phyloP scores from a whole-genome alignment of 2,113 vertebrate genomes.

The Falcunculus frontatus region DNA sequence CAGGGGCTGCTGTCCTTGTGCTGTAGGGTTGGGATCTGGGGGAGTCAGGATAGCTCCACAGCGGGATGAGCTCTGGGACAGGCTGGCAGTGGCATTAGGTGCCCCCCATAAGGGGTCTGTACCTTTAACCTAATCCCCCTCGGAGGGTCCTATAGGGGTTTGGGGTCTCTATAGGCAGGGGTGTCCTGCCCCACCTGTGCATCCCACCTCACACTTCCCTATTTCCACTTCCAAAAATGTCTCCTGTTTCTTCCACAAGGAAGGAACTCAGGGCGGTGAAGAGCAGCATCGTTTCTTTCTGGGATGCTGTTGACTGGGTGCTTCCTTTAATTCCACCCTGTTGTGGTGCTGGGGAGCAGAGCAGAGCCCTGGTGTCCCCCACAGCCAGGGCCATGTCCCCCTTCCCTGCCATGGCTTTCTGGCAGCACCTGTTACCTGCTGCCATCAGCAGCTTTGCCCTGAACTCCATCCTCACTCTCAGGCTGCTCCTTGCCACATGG shows the following conservation, averaged over 20 bases:
- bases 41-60: neutral
- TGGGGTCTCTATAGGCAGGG: neutral
- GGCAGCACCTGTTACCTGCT: neutral
- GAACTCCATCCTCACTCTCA: neutral
- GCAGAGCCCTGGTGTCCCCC: neutral
- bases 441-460: neutral
- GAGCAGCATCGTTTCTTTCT: neutral
- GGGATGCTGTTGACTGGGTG: neutral
- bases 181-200: neutral
- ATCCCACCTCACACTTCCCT: accelerated
- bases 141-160: neutral
- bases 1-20: neutral
- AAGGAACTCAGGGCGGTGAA: neutral
- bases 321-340: accelerated
- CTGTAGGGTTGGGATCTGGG: neutral
- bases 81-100: neutral
- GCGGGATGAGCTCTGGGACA: neutral
- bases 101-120: neutral
- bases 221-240: neutral
- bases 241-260: accelerated
- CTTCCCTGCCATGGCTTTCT: accelerated
- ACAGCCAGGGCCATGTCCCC: accelerated
- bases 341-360: neutral
- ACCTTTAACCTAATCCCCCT: neutral
- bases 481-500: neutral